Percentiles rank a stretch among this genome's conserved stretches.
These are phyloP conservation scores for Calameuta idolon DNA, from an alignment of 2,888 invertebrate genomes.

Conservation along the genomic window DNA sequence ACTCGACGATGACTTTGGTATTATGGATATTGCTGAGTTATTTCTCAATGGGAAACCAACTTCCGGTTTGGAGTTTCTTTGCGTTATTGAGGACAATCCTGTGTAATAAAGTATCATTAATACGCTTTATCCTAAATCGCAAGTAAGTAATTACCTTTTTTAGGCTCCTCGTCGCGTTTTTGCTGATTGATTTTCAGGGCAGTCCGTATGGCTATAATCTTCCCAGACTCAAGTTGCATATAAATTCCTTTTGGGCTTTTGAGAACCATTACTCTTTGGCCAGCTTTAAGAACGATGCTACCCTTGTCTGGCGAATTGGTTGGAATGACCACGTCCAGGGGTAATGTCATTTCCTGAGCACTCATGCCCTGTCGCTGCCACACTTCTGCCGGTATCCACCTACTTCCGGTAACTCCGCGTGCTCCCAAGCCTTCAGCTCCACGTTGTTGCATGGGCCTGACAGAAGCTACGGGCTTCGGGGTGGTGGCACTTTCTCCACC, in stretches of 20 bases:
- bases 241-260: conserved; percentile 97
- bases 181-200: conserved; percentile 76
- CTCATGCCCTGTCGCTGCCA: conserved; percentile 96
- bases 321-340: conserved; percentile 92
- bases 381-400: conserved; percentile 91
- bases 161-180: conserved; percentile 67
- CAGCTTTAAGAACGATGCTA: conserved; percentile 91
- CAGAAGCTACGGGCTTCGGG: conserved; percentile 77
- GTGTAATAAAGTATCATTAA: conserved; percentile 17
- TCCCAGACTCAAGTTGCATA: conserved; percentile 93
- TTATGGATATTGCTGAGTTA: conserved; percentile 66
- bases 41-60: conserved; percentile 63
- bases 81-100: conserved; percentile 44
- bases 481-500: conserved; percentile 72
- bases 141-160: conserved; percentile 56
- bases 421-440: conserved; percentile 65
- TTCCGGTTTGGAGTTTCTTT: conserved; percentile 44
- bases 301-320: conserved; percentile 91
- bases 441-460: conserved; percentile 81
- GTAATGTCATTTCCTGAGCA: conserved; percentile 94
- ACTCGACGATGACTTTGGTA: conserved; percentile 59
- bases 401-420: conserved; percentile 68
- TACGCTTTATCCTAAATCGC: not conserved
- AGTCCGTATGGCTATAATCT: conserved; percentile 92
- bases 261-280: conserved; percentile 93